phyloP scores from a whole-genome alignment of 2,113 vertebrate genomes.

The Rhagologus leucostigma region DNA sequence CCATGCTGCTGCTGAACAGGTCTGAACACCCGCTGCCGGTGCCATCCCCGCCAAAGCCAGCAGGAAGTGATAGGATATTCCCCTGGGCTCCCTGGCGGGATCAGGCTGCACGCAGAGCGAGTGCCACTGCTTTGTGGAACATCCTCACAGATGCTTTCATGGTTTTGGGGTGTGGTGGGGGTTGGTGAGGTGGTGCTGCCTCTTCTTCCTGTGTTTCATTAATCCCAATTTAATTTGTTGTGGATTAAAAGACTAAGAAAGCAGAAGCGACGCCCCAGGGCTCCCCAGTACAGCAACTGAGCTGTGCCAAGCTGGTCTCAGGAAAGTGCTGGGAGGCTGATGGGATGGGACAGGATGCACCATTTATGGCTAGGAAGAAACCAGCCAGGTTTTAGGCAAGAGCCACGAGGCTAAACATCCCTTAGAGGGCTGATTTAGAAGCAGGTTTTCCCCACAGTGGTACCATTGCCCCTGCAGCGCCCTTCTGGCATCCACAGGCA shows the following conservation, averaged over 20 bases:
- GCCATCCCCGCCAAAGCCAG: neutral
- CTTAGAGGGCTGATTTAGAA: neutral
- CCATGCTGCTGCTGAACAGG: neutral
- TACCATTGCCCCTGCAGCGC: neutral
- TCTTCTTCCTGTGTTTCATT: neutral
- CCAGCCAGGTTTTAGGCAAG: neutral
- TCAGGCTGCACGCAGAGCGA: neutral
- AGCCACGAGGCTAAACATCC: neutral
- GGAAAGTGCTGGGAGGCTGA: neutral
- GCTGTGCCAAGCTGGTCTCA: neutral
- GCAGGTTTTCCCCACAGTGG: neutral
- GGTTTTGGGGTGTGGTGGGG: neutral
- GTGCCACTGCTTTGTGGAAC: neutral
- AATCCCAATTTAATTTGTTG: neutral
- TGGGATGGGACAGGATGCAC: neutral
- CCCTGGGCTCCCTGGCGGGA: neutral
- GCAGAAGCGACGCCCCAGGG: neutral
- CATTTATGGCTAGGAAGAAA: neutral
- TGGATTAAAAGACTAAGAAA: neutral
- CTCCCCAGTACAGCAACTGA: fast-evolving
- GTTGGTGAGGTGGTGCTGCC: neutral
- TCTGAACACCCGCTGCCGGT: neutral
- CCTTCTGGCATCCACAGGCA: neutral
- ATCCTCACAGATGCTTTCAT: neutral
- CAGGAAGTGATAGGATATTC: neutral